Conservation (phyloP, 2,888 invertebrate genomes). For the Drosophila demipolita region DNA sequence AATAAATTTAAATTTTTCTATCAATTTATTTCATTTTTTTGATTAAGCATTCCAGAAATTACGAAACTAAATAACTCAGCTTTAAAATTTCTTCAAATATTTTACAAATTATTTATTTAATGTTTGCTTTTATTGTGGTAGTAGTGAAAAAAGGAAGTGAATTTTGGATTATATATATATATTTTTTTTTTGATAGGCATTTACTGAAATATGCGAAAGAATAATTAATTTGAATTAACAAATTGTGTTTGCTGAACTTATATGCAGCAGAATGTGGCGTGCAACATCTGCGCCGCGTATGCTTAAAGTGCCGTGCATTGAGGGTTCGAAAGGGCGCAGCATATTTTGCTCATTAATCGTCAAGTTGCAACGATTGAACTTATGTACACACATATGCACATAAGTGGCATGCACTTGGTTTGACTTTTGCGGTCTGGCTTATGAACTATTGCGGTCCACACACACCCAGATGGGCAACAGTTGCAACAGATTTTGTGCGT, state of each 20-base stretch:
- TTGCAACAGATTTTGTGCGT: slow-evolving; percentile 23
- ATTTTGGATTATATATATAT: neutral
- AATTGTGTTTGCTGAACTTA: neutral
- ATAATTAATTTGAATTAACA: neutral
- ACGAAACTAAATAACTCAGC: neutral
- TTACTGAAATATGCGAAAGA: neutral
- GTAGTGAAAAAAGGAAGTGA: neutral
- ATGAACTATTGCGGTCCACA: slow-evolving; percentile 68
- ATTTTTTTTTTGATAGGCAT: neutral
- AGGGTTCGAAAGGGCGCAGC: slow-evolving; percentile 5
- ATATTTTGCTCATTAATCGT: slow-evolving; percentile 38
- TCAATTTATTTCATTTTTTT: neutral
- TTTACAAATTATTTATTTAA: neutral
- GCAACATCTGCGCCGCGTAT: slow-evolving; percentile 30
- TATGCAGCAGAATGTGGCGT: neutral
- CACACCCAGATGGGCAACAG: neutral
- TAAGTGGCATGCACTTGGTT: slow-evolving; percentile 63
- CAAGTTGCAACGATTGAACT: slow-evolving; percentile 43
- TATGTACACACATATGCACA: slow-evolving; percentile 13
- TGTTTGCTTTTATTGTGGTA: neutral
- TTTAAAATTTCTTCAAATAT: neutral
- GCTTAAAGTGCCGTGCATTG: slow-evolving; percentile 7
- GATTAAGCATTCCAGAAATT: neutral
- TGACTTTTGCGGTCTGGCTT: slow-evolving; percentile 74
- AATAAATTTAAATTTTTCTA: neutral